Base-by-base conservation (phyloP, 2,888 invertebrate genomes). In the Eristalis intricaria region DNA sequence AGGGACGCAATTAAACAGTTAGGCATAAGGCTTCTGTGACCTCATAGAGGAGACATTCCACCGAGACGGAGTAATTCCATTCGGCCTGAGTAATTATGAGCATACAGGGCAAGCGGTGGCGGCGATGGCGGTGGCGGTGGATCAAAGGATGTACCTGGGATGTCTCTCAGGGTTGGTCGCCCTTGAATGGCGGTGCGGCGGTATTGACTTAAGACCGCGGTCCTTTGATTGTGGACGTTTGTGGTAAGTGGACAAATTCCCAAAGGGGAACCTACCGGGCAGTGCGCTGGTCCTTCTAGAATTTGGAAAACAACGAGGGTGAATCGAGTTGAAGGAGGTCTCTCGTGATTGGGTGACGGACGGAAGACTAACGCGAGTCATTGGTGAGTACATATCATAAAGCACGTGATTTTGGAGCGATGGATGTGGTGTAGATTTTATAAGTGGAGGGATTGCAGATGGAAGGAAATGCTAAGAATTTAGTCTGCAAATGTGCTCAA, bases 31-130 rank as follows among this genome's bases (percentile, higher is more conserved):
- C 4, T 19, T 19, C 3, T 43, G 79, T 87, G 87, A 87, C 84
- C 87, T 84, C 87, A 76, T 79, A 23, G 23, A 60, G 58, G 58
- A 29, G 11, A 32, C 63, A 87, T 83, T 71, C 87, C 84, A 19
- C 58, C 64, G 56, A 43, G 58, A 68, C 56, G 75, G 64, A 79
- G 76, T 68, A 71, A 84, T 84, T 84, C 64, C 76, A 76, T 84
- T 79, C 79, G 76, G 84, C 76, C 84, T 87, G 75, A 83, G 83
- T 87, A 87, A 87, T 87, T 84, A 87, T 84, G 79, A 83, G 75
- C 86, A 66, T 78, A 63, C 74, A 56, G 38, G 38, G n/a, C 43
- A 15, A 15, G 50, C 50, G 19, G 19, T 19, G 15, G 1, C 15
- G 38, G 29, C 13, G 70, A 13, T 29, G 22, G 73, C 76, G 76